Percentiles rank a stretch among this genome's conserved stretches.
Evolutionary conservation across 2,888 invertebrate genomes (phyloP).

Genomic region (Pediacus dermestoides): DNA sequence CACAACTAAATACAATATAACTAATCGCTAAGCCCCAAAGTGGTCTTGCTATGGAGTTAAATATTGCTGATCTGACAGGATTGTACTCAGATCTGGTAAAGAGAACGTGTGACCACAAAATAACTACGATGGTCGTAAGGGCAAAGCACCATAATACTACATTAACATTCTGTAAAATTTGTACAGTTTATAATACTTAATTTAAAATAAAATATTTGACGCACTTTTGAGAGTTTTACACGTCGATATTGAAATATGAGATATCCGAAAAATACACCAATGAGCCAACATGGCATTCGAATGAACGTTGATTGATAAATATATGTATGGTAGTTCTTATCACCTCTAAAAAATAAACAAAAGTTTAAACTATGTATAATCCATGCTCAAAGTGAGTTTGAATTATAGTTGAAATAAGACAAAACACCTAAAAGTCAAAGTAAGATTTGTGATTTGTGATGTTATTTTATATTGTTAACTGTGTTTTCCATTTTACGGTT

Average conservation of each 20-base stretch:
- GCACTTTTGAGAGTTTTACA: conserved; percentile 12
- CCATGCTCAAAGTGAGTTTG: too few species aligned
- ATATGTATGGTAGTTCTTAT: conserved; percentile 9
- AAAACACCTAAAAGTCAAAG: too few species aligned
- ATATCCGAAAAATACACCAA: conserved; percentile 24
- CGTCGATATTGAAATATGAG: conserved; percentile 11
- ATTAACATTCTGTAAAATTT: conserved; percentile 10
- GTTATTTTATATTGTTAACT: too few species aligned
- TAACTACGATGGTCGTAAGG: conserved; percentile 6
- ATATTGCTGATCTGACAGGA: conserved; percentile 21
- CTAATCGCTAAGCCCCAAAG: conserved; percentile 24
- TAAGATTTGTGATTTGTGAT: too few species aligned
- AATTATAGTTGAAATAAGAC: too few species aligned
- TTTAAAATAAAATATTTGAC: conserved; percentile 1
- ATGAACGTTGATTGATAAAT: conserved; percentile 15
- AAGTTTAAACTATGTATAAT: background rate
- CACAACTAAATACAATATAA: conserved; percentile 25
- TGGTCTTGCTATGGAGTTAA: conserved; percentile 26
- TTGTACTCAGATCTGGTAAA: conserved; percentile 18
- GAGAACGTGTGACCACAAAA: conserved; percentile 13
- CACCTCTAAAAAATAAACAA: conserved; percentile 12
- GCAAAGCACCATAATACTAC: conserved; percentile 16
- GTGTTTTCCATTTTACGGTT: too few species aligned
- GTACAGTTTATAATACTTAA: too few species aligned
- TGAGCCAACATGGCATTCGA: conserved; percentile 25